Conservation (phyloP, 2,797 vertebrate species). For the Microctenopoma stevenorrisi region DNA sequence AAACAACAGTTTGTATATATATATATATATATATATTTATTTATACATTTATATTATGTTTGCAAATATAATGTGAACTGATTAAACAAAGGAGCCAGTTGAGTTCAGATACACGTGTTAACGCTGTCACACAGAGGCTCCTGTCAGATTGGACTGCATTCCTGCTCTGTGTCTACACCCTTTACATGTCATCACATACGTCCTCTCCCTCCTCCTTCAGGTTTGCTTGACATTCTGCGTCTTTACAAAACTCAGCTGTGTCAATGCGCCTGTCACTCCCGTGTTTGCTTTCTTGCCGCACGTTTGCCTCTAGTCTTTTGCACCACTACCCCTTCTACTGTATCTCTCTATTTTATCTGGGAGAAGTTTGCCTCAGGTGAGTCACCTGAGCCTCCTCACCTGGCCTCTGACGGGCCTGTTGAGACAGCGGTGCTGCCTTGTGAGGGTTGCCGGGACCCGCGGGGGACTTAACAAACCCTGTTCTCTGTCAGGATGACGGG, state of each 20-base stretch:
- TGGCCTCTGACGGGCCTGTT: constrained; percentile 65
- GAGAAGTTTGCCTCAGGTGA: constrained; percentile 71
- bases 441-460: constrained; percentile 55
- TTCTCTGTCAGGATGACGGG: constrained; percentile 60
- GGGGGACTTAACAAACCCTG: constrained; percentile 54
- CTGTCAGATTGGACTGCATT: constrained; percentile 9
- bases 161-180: neutral
- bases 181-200: constrained; percentile 13
- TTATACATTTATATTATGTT: no score
- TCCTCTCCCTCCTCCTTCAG: neutral
- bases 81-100: neutral
- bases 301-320: constrained; percentile 13
- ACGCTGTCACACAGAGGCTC: neutral
- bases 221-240: constrained; percentile 4
- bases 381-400: constrained; percentile 81
- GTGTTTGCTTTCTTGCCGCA: constrained; percentile 16
- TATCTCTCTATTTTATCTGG: constrained; percentile 41
- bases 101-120: no score
- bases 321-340: constrained; percentile 15
- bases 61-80: no score
- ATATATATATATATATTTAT: no score
- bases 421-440: constrained; percentile 37
- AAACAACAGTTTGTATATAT: no score
- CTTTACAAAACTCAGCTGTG: constrained; percentile 24
- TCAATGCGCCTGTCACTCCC: constrained; percentile 9